Percentiles rank a stretch among this genome's conserved stretches.
phyloP scores from a whole-genome alignment of 2,113 vertebrate genomes.

The Polypterus senegalus region DNA sequence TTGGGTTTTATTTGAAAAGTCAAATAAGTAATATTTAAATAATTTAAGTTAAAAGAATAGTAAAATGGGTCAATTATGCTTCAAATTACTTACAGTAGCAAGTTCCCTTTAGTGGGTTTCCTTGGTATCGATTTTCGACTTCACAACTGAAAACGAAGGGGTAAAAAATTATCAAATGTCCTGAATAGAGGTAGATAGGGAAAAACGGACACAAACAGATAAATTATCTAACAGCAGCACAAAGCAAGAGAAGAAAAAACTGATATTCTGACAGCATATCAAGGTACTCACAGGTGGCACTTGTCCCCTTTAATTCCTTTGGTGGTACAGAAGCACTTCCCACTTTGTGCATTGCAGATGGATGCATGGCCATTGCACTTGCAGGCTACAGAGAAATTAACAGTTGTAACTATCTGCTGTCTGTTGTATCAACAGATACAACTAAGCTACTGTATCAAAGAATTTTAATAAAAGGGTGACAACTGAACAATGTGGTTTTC shows the following conservation, averaged over 20 bases:
- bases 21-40: no score
- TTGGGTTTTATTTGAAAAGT: no score
- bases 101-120: constrained; percentile 95
- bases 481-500: background rate
- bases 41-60: background rate
- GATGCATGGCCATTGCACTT: constrained; percentile 92
- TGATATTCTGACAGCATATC: background rate
- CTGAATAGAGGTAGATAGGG: no score
- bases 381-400: constrained; percentile 55
- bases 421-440: no score
- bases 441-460: background rate
- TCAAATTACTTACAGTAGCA: constrained; percentile 85
- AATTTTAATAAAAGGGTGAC: background rate
- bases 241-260: no score
- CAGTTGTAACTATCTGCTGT: no score
- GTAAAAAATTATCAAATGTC: no score
- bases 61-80: no score
- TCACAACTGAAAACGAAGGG: constrained; percentile 67
- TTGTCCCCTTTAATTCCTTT: constrained; percentile 96
- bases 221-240: background rate
- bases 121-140: constrained; percentile 93
- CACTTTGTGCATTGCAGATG: constrained; percentile 80
- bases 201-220: background rate
- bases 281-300: constrained; percentile 83
- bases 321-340: constrained; percentile 96